These are phyloP conservation scores for Drymodes brunneopygia DNA, from an alignment of 2,113 vertebrate species.

Conservation along the genomic window DNA sequence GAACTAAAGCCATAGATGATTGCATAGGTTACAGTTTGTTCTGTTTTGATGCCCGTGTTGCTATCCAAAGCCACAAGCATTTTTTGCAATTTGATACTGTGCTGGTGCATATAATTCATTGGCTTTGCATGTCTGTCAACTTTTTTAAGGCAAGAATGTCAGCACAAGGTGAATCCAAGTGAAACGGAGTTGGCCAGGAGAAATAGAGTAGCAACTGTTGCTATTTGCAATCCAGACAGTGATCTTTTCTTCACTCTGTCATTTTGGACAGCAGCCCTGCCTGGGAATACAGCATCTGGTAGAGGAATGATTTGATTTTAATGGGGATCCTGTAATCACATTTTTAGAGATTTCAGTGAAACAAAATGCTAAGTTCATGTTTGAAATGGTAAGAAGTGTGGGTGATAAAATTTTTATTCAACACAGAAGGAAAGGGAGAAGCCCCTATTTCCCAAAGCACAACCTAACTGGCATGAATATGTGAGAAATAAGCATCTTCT, in stretches of 20 bases:
- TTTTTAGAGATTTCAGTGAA: background rate
- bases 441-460: background rate
- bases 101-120: conserved; percentile 35
- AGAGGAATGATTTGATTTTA: background rate
- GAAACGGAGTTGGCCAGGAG: conserved; percentile 39
- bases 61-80: conserved; percentile 61
- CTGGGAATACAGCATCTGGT: background rate
- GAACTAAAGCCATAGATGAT: background rate
- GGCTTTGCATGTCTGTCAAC: conserved; percentile 53
- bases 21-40: conserved; percentile 48
- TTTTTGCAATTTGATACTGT: conserved; percentile 54
- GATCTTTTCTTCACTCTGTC: conserved; percentile 35
- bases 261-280: background rate
- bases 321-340: background rate
- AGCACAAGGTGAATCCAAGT: conserved; percentile 46
- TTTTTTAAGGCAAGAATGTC: conserved; percentile 51
- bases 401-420: background rate
- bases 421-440: background rate
- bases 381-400: background rate
- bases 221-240: conserved; percentile 64
- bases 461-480: background rate
- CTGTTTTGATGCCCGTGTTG: conserved; percentile 57
- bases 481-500: background rate
- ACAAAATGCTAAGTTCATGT: background rate
- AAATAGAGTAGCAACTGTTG: conserved; percentile 72